phyloP scores from a whole-genome alignment of 1,140 invertebrate species.

The Cephus cinctus region DNA sequence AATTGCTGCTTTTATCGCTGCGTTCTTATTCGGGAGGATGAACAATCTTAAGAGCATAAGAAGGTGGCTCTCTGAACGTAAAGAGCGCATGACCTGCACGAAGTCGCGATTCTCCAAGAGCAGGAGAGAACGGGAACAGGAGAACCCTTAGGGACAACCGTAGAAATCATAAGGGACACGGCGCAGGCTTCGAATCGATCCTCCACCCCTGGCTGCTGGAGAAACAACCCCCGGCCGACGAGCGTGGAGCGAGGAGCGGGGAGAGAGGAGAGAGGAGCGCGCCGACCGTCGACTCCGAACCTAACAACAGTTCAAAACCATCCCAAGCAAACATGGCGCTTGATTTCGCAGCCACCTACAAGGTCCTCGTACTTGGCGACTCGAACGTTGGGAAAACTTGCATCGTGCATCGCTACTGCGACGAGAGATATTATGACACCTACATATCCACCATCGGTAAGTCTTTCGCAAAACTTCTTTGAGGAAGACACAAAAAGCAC shows the following conservation, averaged over 20 bases:
- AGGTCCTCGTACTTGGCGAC: slow-evolving; percentile 84
- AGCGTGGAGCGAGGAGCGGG: neutral
- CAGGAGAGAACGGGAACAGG: too few relatives aligned
- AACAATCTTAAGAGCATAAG: too few relatives aligned
- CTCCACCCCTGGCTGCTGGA: slow-evolving; percentile 23
- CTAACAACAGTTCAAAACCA: slow-evolving; percentile 38
- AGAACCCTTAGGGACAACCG: too few relatives aligned
- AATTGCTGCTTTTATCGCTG: too few relatives aligned
- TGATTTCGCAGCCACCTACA: slow-evolving; percentile 81
- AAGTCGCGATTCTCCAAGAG: too few relatives aligned
- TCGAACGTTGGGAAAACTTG: slow-evolving; percentile 92
- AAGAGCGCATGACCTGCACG: too few relatives aligned
- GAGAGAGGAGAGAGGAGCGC: slow-evolving; percentile 23
- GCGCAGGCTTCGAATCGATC: slow-evolving; percentile 47
- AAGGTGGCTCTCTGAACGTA: too few relatives aligned
- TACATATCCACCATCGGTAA: slow-evolving; percentile 91
- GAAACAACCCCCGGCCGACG: slow-evolving; percentile 11
- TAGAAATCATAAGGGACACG: too few relatives aligned
- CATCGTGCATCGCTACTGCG: slow-evolving; percentile 86
- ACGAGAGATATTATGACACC: slow-evolving; percentile 86
- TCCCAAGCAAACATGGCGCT: slow-evolving; percentile 65
- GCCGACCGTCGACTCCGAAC: slow-evolving; percentile 39
- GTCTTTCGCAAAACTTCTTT: too few relatives aligned
- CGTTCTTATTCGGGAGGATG: too few relatives aligned
- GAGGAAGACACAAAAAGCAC: too few relatives aligned